These are phyloP conservation scores for Muntiacus reevesi DNA, from an alignment of 2,113 vertebrate species.

Conservation along the genomic window DNA sequence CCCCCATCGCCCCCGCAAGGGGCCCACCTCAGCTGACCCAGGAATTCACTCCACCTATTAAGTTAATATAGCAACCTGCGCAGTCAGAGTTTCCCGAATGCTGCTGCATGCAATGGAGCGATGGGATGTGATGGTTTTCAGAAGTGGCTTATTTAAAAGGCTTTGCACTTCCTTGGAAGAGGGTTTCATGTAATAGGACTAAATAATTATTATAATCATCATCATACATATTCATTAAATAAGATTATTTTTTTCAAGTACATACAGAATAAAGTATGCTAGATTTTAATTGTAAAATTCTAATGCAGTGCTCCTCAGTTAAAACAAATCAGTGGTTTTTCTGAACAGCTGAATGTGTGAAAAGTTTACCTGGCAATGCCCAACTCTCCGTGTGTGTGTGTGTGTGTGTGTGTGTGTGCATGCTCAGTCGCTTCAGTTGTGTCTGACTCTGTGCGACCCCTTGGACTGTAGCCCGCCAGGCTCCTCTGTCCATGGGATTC, in stretches of 20 bases:
- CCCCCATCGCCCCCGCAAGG: not conserved
- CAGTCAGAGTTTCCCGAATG: conserved; percentile 19
- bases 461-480: not conserved
- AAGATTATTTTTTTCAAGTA: conserved; percentile 48
- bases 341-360: not conserved
- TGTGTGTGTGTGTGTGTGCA: not conserved
- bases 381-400: not conserved
- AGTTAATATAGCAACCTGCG: conserved; percentile 7
- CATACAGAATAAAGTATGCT: conserved; percentile 4
- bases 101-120: not conserved
- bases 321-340: not conserved
- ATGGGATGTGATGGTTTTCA: conserved; percentile 44
- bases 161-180: conserved; percentile 47
- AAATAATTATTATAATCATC: conserved; percentile 45
- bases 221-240: conserved; percentile 53
- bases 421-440: not conserved
- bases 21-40: not conserved
- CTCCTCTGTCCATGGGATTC: not conserved
- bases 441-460: not conserved
- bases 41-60: conserved; percentile 47
- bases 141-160: conserved; percentile 64
- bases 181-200: conserved; percentile 24
- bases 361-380: not conserved
- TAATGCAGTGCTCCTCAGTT: not conserved
- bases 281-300: conserved; percentile 30